phyloP scores from a whole-genome alignment of 2,888 invertebrate genomes.

The Nomada ruficornis region DNA sequence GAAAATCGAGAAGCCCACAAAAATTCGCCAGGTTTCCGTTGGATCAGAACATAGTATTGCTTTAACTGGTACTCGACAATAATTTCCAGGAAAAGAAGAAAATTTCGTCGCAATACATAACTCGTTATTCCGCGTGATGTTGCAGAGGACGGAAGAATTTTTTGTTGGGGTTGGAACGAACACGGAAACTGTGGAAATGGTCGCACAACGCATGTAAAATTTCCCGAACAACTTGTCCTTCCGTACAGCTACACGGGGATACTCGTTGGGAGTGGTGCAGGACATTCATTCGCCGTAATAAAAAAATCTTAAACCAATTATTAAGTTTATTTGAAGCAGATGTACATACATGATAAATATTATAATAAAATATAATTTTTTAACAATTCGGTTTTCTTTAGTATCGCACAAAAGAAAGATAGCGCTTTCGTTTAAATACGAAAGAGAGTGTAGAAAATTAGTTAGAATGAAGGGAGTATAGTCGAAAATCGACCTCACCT shows the following conservation, averaged over 20 bases:
- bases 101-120: background rate
- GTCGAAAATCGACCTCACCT: conserved; percentile 65
- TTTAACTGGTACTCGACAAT: conserved; percentile 82
- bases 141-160: conserved; percentile 87
- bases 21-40: conserved; percentile 87
- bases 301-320: conserved; percentile 36
- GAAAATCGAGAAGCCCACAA: conserved; percentile 80
- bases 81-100: background rate
- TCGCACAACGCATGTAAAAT: conserved; percentile 83
- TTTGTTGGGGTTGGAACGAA: conserved; percentile 96
- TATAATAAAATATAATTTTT: background rate
- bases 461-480: conserved; percentile 55
- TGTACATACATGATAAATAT: background rate
- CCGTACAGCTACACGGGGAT: conserved; percentile 59
- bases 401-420: background rate
- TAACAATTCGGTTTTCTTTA: background rate
- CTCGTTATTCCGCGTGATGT: background rate
- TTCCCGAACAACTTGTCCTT: conserved; percentile 82
- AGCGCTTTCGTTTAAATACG: background rate
- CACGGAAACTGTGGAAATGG: conserved; percentile 93
- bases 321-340: background rate
- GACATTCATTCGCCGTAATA: conserved; percentile 83
- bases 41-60: conserved; percentile 94
- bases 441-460: background rate
- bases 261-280: conserved; percentile 82